phyloP scores from a whole-genome alignment of 2,113 vertebrate species.

The Propithecus coquereli region DNA sequence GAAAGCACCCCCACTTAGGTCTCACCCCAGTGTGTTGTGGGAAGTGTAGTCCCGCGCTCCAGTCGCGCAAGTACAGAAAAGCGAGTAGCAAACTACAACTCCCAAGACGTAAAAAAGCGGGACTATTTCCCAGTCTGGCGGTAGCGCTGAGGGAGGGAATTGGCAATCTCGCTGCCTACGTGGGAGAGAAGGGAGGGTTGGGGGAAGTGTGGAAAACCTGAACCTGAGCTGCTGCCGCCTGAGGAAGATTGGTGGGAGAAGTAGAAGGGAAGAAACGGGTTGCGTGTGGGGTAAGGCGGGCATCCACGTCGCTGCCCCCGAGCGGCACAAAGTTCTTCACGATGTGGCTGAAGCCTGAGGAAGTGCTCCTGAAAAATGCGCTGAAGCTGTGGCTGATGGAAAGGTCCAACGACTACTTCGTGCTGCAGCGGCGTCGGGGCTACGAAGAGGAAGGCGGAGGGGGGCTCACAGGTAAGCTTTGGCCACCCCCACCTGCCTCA shows the following conservation, averaged over 20 bases:
- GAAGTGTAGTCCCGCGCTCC: not conserved
- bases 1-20: conserved; percentile 18
- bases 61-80: not conserved
- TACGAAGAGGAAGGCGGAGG: conserved; percentile 93
- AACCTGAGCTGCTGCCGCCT: conserved; percentile 6
- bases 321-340: conserved; percentile 63
- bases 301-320: not conserved
- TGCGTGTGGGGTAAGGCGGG: conserved; percentile 18
- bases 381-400: conserved; percentile 96
- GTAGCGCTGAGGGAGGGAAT: conserved; percentile 58
- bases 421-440: conserved; percentile 94
- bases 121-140: conserved; percentile 51
- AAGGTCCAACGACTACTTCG: conserved; percentile 94
- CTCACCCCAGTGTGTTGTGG: not conserved
- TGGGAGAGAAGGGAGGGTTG: conserved; percentile 82
- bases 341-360: conserved; percentile 98
- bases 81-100: conserved; percentile 69
- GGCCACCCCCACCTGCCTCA: not conserved
- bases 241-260: conserved; percentile 49
- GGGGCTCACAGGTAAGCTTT: conserved; percentile 90
- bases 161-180: conserved; percentile 87
- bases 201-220: conserved; percentile 68
- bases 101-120: conserved; percentile 59
- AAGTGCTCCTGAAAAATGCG: conserved; percentile 96
- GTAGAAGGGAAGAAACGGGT: not conserved